phyloP scores from a whole-genome alignment of 2,888 invertebrate species.

The Brachycybe producta region DNA sequence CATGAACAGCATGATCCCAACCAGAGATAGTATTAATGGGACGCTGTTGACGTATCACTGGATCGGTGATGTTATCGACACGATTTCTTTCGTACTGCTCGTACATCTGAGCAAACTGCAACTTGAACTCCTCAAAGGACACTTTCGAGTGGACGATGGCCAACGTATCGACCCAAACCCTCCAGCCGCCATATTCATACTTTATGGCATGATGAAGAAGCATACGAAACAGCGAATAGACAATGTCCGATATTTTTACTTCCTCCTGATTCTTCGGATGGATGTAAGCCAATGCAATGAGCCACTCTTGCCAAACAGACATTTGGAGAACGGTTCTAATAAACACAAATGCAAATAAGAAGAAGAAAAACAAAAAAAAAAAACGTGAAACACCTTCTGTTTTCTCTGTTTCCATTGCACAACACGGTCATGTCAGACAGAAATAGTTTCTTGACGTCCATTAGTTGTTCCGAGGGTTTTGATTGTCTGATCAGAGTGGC shows the following conservation, averaged over 20 bases:
- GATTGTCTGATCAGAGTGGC: conserved; percentile 93
- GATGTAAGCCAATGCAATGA: conserved; percentile 96
- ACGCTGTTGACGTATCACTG: conserved; percentile 76
- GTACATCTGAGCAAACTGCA: conserved; percentile 95
- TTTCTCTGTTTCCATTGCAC: conserved; percentile 94
- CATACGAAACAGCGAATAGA: conserved; percentile 94
- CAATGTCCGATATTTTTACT: conserved; percentile 94
- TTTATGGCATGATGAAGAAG: conserved; percentile 96
- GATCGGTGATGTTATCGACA: conserved; percentile 89
- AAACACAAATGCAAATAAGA: no score
- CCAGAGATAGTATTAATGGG: conserved; percentile 95
- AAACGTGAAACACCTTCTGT: conserved; percentile 64
- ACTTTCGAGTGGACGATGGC: conserved; percentile 99
- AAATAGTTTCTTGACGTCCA: conserved; percentile 91
- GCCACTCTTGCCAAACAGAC: conserved; percentile 99
- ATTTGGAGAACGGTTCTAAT: conserved; percentile 82
- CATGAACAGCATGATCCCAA: conserved; percentile 23
- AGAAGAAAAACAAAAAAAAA: neutral
- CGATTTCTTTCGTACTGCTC: conserved; percentile 88
- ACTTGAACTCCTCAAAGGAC: conserved; percentile 93
- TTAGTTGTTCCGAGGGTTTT: conserved; percentile 76
- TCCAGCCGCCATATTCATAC: conserved; percentile 98
- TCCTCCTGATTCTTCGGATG: conserved; percentile 91
- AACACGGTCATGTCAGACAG: conserved; percentile 96
- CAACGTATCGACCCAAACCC: conserved; percentile 98